Conservation (phyloP, 2,888 invertebrate genomes). For the Euphydryas editha region DNA sequence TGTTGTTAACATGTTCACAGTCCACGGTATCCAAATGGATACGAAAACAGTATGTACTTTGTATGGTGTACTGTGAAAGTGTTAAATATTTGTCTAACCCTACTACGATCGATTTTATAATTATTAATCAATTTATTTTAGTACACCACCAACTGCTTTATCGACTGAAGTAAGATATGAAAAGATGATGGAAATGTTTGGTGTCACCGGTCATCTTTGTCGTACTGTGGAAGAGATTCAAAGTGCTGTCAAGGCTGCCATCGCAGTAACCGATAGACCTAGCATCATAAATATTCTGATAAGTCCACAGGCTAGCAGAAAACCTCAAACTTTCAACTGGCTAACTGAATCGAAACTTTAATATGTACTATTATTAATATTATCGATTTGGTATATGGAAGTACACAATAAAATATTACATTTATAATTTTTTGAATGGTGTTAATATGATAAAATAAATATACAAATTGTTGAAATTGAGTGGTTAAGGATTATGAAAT, state of each 20-base stretch:
- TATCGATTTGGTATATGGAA: too few relatives aligned
- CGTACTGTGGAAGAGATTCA: slow-evolving; percentile 90
- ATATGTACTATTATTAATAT: slow-evolving; percentile 42
- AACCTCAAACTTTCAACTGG: slow-evolving; percentile 96
- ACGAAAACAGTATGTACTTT: too few relatives aligned
- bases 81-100: too few relatives aligned
- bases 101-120: too few relatives aligned
- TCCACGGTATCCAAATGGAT: too few relatives aligned
- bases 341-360: slow-evolving; percentile 95
- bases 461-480: not conserved
- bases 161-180: slow-evolving; percentile 93
- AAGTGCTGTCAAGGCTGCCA: slow-evolving; percentile 86
- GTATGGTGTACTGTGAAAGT: too few relatives aligned
- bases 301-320: slow-evolving; percentile 93
- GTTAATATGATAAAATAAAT: not conserved
- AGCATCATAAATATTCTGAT: slow-evolving; percentile 96
- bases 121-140: slow-evolving; percentile 58
- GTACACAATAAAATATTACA: not conserved
- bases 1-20: too few relatives aligned
- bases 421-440: not conserved
- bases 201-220: slow-evolving; percentile 91
- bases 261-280: slow-evolving; percentile 89
- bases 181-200: slow-evolving; percentile 94
- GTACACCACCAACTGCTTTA: slow-evolving; percentile 93
- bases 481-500: too few relatives aligned